A percentile compares a stretch with the other conserved stretches of the same genome.
Conservation (phyloP, 2,797 vertebrate genomes). For the Onychomys torridus region DNA sequence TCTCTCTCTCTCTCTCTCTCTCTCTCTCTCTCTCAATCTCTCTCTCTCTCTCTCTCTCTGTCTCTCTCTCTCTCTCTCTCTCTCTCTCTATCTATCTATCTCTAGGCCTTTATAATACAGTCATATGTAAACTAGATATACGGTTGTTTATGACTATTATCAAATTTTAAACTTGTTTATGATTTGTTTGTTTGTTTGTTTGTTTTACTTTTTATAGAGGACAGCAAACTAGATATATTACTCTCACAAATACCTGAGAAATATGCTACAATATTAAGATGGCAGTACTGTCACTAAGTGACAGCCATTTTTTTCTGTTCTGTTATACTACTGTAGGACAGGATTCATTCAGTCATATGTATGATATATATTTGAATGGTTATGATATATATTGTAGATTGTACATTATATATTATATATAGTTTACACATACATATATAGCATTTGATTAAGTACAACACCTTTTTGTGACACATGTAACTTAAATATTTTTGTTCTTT, state of each 20-base stretch:
- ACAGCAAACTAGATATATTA: background rate
- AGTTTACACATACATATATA: background rate
- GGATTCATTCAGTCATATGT: background rate
- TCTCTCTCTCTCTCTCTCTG: no score
- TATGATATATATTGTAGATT: background rate
- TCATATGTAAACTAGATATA: background rate
- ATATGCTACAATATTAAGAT: background rate
- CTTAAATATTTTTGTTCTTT: background rate
- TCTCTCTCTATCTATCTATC: no score
- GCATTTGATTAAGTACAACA: background rate
- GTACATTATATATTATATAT: background rate
- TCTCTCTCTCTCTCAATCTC: rapidly evolving
- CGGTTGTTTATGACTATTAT: background rate
- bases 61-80: background rate
- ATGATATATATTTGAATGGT: no score
- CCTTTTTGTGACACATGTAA: background rate
- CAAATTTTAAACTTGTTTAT: background rate
- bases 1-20: no score
- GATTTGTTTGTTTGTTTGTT: no score
- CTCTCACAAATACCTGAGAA: background rate
- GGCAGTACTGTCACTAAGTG: background rate
- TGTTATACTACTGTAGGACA: background rate
- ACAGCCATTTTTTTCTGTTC: background rate
- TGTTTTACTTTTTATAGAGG: background rate
- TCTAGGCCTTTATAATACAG: no score